phyloP scores from a whole-genome alignment of 2,113 vertebrate species.

The Hoplias malabaricus region DNA sequence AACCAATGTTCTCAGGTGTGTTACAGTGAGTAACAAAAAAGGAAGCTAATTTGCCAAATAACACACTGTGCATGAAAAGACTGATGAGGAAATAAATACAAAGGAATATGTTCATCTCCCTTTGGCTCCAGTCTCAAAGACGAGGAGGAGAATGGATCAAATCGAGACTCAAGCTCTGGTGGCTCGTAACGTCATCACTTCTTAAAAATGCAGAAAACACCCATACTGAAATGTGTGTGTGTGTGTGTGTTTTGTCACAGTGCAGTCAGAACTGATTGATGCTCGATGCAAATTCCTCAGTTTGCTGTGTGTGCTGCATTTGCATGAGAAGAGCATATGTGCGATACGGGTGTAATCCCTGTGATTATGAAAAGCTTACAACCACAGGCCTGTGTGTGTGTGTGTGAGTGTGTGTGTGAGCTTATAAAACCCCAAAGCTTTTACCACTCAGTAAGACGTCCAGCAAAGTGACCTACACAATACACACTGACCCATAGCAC shows the following conservation, averaged over 20 bases:
- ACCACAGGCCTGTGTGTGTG: background rate
- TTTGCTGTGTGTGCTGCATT: constrained; percentile 29
- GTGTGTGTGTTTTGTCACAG: background rate
- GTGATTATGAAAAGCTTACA: constrained; percentile 62
- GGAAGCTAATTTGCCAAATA: too few relatives aligned
- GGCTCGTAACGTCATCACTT: too few relatives aligned
- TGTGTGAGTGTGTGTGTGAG: background rate
- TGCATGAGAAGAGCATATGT: constrained; percentile 42
- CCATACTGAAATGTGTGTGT: background rate
- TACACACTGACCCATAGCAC: too few relatives aligned
- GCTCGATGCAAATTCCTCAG: constrained; percentile 32
- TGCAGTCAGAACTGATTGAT: constrained; percentile 13
- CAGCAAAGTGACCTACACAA: background rate
- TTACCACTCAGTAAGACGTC: background rate
- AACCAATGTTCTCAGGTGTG: too few relatives aligned
- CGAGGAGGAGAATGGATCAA: too few relatives aligned
- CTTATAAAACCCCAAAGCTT: background rate
- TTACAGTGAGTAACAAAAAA: too few relatives aligned
- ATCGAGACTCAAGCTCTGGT: too few relatives aligned
- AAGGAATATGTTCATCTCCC: too few relatives aligned
- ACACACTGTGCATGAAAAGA: too few relatives aligned
- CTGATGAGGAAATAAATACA: too few relatives aligned
- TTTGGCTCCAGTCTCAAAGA: too few relatives aligned
- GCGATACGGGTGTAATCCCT: constrained; percentile 52
- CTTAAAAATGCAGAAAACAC: too few relatives aligned